Conservation (phyloP, 2,113 vertebrate genomes). For the Pseudorectes ferrugineus region DNA sequence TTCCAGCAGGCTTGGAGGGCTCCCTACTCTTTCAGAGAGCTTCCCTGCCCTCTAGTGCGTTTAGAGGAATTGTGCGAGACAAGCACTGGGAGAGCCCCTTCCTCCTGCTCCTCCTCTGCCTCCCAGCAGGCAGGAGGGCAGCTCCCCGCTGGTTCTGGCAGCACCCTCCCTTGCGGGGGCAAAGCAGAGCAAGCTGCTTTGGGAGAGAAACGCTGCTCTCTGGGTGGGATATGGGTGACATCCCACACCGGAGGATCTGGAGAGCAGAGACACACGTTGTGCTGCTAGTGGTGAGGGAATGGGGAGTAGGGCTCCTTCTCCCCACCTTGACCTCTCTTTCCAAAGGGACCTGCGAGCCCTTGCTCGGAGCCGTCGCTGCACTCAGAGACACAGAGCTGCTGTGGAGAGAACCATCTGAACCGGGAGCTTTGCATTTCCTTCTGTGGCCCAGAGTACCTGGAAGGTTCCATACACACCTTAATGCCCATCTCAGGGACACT, state of each 20-base stretch:
- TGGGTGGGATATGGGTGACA: background rate
- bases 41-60: background rate
- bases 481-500: background rate
- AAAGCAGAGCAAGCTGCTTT: background rate
- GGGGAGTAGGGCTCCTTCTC: background rate
- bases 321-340: background rate
- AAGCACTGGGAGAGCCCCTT: background rate
- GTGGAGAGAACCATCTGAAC: background rate
- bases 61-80: fast-evolving
- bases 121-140: background rate
- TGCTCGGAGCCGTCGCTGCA: fast-evolving
- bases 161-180: background rate
- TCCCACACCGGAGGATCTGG: background rate
- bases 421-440: background rate
- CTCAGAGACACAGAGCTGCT: background rate
- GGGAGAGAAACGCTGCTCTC: background rate
- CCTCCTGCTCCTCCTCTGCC: background rate
- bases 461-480: background rate
- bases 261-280: fast-evolving
- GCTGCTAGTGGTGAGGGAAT: background rate
- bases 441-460: background rate
- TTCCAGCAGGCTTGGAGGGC: too few relatives aligned
- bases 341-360: background rate
- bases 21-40: background rate
- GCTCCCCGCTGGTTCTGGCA: background rate